Percentiles rank a stretch among this genome's conserved stretches.
These are phyloP conservation scores for Hymenochirus boettgeri DNA, from an alignment of 2,113 vertebrate genomes.

Conservation along the genomic window DNA sequence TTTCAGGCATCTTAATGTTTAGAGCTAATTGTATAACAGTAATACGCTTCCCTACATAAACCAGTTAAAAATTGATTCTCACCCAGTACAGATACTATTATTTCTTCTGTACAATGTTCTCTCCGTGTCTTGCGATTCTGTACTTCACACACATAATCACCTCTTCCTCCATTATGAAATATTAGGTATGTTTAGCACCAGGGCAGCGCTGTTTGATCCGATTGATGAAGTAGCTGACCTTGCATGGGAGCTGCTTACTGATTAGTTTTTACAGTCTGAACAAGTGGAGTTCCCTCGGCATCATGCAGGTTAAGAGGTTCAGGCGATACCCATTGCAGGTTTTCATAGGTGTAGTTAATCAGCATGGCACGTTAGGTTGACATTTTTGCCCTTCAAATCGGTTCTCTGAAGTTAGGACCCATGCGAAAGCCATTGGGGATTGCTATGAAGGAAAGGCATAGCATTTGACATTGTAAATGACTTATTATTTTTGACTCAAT, in stretches of 20 bases:
- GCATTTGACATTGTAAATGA: too few species aligned
- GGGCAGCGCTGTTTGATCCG: conserved; percentile 72
- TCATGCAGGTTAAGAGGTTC: conserved; percentile 77
- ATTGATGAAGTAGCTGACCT: conserved; percentile 67
- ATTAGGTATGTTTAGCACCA: conserved; percentile 73
- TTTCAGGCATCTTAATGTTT: too few species aligned
- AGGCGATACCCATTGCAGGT: conserved; percentile 91
- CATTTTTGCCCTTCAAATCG: conserved; percentile 79
- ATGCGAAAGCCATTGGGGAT: conserved; percentile 92
- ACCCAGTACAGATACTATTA: conserved; percentile 90
- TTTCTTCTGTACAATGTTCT: conserved; percentile 90
- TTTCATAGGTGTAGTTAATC: conserved; percentile 91
- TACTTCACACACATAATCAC: conserved; percentile 90
- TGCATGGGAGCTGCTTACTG: conserved; percentile 72
- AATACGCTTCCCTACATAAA: too few species aligned
- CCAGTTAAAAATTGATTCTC: too few species aligned
- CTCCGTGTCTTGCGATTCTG: conserved; percentile 81
- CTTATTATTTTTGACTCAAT: too few species aligned
- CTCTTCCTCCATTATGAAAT: conserved; percentile 79
- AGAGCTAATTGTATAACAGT: too few species aligned
- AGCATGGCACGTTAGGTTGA: conserved; percentile 82
- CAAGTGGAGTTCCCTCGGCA: conserved; percentile 71
- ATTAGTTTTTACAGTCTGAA: conserved; percentile 85
- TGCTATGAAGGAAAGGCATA: conserved; percentile 56
- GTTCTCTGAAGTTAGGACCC: conserved; percentile 77